A percentile compares a stretch with the other conserved stretches of the same genome.
Evolutionary conservation across 2,888 invertebrate species (phyloP).

Genomic region (Aromia moschata): DNA sequence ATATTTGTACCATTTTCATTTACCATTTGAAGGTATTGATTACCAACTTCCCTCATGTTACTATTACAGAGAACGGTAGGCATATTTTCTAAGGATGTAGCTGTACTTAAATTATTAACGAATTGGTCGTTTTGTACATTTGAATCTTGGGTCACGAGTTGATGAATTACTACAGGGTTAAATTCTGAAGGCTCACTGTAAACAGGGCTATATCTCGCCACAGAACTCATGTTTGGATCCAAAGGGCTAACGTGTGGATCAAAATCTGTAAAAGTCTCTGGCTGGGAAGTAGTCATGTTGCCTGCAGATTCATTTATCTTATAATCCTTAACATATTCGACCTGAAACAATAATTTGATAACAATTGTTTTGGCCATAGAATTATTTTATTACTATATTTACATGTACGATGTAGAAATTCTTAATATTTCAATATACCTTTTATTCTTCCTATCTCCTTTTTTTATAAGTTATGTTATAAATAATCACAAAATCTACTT

Average conservation of each 20-base stretch:
- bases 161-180: constrained; percentile 57
- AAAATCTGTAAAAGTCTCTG: constrained; percentile 50
- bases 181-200: constrained; percentile 54
- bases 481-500: too few relatives aligned
- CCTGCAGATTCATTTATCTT: constrained; percentile 46
- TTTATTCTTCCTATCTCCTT: not conserved
- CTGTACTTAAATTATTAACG: constrained; percentile 33
- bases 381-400: not conserved
- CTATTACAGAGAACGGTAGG: constrained; percentile 52
- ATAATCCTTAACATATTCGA: constrained; percentile 59
- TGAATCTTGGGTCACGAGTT: constrained; percentile 50
- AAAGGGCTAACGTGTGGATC: constrained; percentile 59
- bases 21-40: constrained; percentile 55
- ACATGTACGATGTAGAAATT: not conserved
- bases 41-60: constrained; percentile 52
- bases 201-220: constrained; percentile 71
- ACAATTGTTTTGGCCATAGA: not conserved
- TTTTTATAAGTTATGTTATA: too few relatives aligned
- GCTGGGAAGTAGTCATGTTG: constrained; percentile 28
- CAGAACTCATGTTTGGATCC: constrained; percentile 67
- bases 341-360: constrained; percentile 46
- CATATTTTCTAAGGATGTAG: constrained; percentile 46
- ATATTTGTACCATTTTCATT: constrained; percentile 33
- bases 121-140: constrained; percentile 41
- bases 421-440: not conserved